Base-by-base conservation (phyloP, 2,888 invertebrate species). In the Epinotia nisella region DNA sequence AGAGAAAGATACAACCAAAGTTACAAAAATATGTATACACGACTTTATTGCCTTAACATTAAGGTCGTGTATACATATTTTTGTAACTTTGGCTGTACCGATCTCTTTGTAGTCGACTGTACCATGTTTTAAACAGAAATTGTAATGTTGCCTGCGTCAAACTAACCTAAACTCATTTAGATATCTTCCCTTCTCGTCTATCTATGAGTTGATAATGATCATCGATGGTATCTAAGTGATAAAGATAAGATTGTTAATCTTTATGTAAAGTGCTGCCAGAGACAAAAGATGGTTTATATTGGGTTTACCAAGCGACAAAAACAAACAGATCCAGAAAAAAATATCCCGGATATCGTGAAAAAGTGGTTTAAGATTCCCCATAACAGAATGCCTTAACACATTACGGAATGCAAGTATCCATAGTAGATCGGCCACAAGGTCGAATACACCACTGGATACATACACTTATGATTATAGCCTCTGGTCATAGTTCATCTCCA, bases 401-500 rank as follows among this genome's bases (percentile, higher is more conserved):
- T 7, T 45, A 21, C 41, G 13, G 17, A 21, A 21, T 45, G 21
- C 15, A 21, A 13, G 15, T 45, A 61, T 24, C 15, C 21, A 24
- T 49, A n/a, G 24, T 61, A 62, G 19, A 1, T 15, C 7, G 13
- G 10, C 10, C n/a, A 49, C 62, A 62, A 62, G 62, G 62, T 49
- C 62, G 11, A 45, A 24, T n/a, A 2, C 41, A n/a, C 3, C 56
- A 49, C n/a, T 49, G 10, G 3, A 9, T 11, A 41, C 49, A 9
- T 11, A 41, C 49, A 49, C 49, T 49, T 62, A 61, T 15, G 21
- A 24, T 24, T n/a, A 17, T 49, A n/a, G 49, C 62, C 62, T 29
- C 49, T 62, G 66, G 66, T 66, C 66, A 66, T 39, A 66, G 66
- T 66, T 66, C 66, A 66, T 56, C 21, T 56, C 39, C 65, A 39